A percentile compares a stretch with the other conserved stretches of the same genome.
These are phyloP conservation scores for Pyralis farinalis DNA, from an alignment of 2,888 invertebrate genomes.

Conservation along the genomic window DNA sequence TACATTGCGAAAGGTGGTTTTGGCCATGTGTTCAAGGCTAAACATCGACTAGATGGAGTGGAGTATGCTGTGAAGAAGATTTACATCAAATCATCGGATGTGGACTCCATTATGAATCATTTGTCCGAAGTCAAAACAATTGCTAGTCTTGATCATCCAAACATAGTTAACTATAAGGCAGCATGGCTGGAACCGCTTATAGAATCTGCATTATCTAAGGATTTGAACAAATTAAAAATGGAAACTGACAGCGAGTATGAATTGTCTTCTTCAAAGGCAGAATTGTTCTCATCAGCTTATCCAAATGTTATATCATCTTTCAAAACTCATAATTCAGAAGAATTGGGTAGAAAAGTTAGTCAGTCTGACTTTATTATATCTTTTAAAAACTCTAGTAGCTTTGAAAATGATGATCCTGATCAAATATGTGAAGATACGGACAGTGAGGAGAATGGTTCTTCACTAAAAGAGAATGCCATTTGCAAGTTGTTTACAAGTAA, in stretches of 20 bases:
- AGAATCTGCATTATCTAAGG: constrained; percentile 64
- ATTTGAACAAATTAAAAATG: constrained; percentile 43
- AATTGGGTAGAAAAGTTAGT: constrained; percentile 52
- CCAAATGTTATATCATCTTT: constrained; percentile 66
- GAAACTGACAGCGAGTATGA: constrained; percentile 58
- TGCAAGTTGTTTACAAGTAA: constrained; percentile 48
- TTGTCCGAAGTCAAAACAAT: constrained; percentile 90
- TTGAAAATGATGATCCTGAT: constrained; percentile 40
- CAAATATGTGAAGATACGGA: constrained; percentile 47
- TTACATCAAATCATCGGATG: constrained; percentile 82
- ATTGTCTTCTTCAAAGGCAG: constrained; percentile 37
- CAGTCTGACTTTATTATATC: constrained; percentile 66
- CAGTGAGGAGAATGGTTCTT: constrained; percentile 45
- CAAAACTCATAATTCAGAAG: constrained; percentile 72
- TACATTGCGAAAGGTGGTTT: constrained; percentile 89
- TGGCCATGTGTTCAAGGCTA: constrained; percentile 88
- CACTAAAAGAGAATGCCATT: constrained; percentile 49
- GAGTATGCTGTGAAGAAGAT: constrained; percentile 92
- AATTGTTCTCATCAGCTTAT: constrained; percentile 51
- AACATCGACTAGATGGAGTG: constrained; percentile 87
- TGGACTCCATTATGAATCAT: constrained; percentile 83
- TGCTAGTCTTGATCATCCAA: constrained; percentile 88
- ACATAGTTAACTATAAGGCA: constrained; percentile 91
- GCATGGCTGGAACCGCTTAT: constrained; percentile 89
- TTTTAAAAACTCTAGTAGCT: constrained; percentile 59